These are phyloP conservation scores for Julus scandinavius DNA, from an alignment of 2,888 invertebrate genomes.

Conservation along the genomic window DNA sequence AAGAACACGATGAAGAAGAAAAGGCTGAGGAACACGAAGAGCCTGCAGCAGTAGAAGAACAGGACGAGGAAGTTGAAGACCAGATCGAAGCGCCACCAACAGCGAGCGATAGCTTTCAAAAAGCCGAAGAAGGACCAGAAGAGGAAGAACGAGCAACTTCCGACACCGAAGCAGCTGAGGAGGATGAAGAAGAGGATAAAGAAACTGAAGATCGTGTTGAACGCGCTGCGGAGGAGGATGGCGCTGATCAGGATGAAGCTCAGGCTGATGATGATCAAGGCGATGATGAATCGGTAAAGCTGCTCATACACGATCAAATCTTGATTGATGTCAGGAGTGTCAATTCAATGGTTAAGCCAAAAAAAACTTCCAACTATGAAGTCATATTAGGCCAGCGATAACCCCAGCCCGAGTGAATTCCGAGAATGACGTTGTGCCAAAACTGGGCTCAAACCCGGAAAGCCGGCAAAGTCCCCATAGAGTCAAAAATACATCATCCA, in stretches of 20 bases:
- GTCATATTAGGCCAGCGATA: too few species aligned
- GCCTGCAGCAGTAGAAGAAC: conserved; percentile 49
- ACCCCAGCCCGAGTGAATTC: too few species aligned
- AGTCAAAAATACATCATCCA: too few species aligned
- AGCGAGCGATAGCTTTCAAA: background rate
- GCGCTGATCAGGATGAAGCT: conserved; percentile 44
- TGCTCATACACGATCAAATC: too few species aligned
- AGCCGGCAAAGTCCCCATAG: background rate
- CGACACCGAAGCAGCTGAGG: conserved; percentile 41
- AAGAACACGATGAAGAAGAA: conserved; percentile 59
- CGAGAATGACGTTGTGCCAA: background rate
- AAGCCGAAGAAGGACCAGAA: background rate
- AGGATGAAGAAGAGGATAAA: conserved; percentile 45
- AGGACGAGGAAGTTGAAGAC: conserved; percentile 50
- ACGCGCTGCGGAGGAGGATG: conserved; percentile 19
- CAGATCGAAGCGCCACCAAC: background rate
- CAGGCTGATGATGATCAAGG: conserved; percentile 47
- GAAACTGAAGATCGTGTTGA: conserved; percentile 45
- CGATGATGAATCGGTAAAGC: conserved; percentile 47
- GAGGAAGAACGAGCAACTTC: background rate
- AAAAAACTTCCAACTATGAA: too few species aligned
- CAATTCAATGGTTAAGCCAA: too few species aligned
- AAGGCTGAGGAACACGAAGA: conserved; percentile 55
- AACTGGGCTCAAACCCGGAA: background rate
- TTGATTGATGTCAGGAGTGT: too few species aligned